These are phyloP conservation scores for Merops nubicus DNA, from an alignment of 2,113 vertebrate species.

Conservation along the genomic window DNA sequence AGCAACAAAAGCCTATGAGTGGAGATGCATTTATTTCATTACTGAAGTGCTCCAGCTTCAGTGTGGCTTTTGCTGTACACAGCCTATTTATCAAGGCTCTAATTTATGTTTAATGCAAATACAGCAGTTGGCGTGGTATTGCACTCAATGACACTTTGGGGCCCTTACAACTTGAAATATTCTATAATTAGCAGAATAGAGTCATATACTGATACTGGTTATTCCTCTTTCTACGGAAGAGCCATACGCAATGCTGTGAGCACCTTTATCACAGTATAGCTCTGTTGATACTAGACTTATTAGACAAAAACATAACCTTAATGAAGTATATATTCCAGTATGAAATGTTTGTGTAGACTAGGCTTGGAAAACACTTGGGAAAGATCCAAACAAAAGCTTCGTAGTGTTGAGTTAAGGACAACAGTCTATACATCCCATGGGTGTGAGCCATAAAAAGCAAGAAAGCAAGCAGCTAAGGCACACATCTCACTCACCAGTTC, in stretches of 20 bases:
- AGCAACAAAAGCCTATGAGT: not conserved
- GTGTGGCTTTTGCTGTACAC: not conserved
- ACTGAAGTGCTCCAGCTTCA: not conserved
- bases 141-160: not conserved
- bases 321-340: not conserved
- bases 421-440: not conserved
- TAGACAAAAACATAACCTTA: not conserved
- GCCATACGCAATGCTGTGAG: not conserved
- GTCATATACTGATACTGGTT: not conserved
- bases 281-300: not conserved
- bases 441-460: not conserved
- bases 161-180: not conserved
- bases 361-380: not conserved
- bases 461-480: not conserved
- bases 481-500: constrained; percentile 5
- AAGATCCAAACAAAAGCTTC: not conserved
- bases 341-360: not conserved
- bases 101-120: not conserved
- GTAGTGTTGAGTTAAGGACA: not conserved
- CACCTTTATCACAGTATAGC: not conserved
- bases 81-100: not conserved
- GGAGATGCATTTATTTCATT: not conserved
- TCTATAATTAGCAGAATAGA: not conserved
- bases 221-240: constrained; percentile 5
- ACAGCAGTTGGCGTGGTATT: not conserved